Conservation (phyloP, 2,888 invertebrate genomes). For the Rhorus exstirpatorius region DNA sequence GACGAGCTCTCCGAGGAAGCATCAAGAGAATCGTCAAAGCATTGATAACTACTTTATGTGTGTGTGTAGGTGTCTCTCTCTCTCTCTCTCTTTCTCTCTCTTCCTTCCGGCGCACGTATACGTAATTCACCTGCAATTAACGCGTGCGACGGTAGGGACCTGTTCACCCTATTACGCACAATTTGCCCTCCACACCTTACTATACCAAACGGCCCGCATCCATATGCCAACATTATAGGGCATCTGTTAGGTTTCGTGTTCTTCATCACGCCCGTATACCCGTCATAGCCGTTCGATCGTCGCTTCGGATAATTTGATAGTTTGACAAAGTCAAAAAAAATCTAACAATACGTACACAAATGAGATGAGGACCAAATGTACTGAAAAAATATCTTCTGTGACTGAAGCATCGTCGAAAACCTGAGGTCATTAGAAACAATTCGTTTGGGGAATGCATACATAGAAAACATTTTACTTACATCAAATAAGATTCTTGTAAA, state of each 20-base stretch:
- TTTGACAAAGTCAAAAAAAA: conserved; percentile 7
- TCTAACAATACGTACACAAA: not conserved
- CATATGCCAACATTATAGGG: conserved; percentile 17
- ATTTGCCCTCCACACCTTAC: conserved; percentile 57
- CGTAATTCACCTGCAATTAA: conserved; percentile 69
- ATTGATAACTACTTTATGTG: too few relatives aligned
- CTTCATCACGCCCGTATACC: not conserved
- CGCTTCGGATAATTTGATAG: not conserved
- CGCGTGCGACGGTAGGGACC: conserved; percentile 61
- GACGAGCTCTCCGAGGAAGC: conserved; percentile 13
- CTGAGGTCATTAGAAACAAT: too few relatives aligned
- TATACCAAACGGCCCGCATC: conserved; percentile 9
- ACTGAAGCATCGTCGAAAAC: too few relatives aligned
- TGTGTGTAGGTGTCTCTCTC: conserved; percentile 10
- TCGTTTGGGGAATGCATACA: too few relatives aligned
- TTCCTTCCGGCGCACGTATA: not conserved
- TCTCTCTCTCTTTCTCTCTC: not conserved
- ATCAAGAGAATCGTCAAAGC: conserved; percentile 48
- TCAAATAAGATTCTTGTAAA: too few relatives aligned
- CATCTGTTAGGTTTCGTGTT: conserved; percentile 15
- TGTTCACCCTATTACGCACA: conserved; percentile 63
- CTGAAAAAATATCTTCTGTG: too few relatives aligned
- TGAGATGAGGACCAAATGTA: not conserved
- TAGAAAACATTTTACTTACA: too few relatives aligned
- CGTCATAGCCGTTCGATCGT: not conserved